Evolutionary conservation across 2,888 invertebrate genomes (phyloP).

Genomic region (Norana najaformis): DNA sequence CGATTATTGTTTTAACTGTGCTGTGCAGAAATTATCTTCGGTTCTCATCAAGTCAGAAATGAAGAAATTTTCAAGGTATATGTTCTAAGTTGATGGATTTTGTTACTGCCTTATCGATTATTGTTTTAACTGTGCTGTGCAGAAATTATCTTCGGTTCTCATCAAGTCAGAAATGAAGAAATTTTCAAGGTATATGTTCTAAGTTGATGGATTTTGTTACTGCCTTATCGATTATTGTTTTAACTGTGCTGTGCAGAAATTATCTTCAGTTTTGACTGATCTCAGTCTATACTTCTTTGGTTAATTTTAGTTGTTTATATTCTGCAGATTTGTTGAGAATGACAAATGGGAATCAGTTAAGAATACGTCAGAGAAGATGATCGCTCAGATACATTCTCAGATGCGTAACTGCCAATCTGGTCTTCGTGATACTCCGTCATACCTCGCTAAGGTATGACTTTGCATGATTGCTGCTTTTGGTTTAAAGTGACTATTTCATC

Average conservation of each 20-base stretch:
- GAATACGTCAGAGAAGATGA: constrained; percentile 50
- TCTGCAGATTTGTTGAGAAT: constrained; percentile 52
- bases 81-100: not conserved
- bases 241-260: not conserved
- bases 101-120: not conserved
- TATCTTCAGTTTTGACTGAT: not conserved
- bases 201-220: not conserved
- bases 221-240: not conserved
- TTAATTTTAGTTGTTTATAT: not conserved
- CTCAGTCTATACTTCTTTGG: not conserved
- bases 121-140: not conserved
- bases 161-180: not conserved
- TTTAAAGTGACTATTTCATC: no score
- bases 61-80: not conserved
- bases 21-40: not conserved
- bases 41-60: not conserved
- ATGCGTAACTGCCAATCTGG: constrained; percentile 55
- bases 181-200: not conserved
- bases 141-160: not conserved
- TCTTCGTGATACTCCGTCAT: constrained; percentile 51
- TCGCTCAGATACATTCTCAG: constrained; percentile 55
- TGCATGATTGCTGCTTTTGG: no score
- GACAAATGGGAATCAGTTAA: constrained; percentile 55
- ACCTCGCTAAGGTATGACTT: constrained; percentile 52
- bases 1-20: not conserved